Evolutionary conservation across 2,888 invertebrate species (phyloP), one percentile per base, ranked within the genome.

Genomic region (Plusia festucae): DNA sequence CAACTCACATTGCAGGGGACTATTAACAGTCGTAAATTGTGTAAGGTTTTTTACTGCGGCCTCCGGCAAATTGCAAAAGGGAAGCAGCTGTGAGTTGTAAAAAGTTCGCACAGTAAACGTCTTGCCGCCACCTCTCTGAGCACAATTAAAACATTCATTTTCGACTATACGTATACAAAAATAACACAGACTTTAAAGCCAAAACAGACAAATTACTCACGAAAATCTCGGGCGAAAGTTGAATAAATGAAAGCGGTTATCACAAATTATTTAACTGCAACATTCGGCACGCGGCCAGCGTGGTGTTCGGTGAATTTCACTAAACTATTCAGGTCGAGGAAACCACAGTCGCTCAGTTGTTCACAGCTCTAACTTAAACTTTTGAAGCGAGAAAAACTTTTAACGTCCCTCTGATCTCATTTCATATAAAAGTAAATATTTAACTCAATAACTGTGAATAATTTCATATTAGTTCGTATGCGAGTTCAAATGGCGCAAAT

Each of bases 181-280:
- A 78, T 76, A 74, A 72, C 60, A 72, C 65, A 27, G 44, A 76
- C 62, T 72, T 75, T 72, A 79, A 79, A 85, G 76, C 77, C 79
- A 70, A 77, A 86, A 84, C 85, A 85, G 87, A 86, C 87, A 86
- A 85, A 88, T 90, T 84, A 85, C 83, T 87, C 82, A 83, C 83
- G 65, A 82, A 85, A 88, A 87, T 89, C 86, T 84, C 82, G 76
- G 82, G 83, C 82, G 84, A 88, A 90, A 91, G 87, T 91, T 90
- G 85, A 90, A 92, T 91, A 91, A 92, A 93, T 92, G 88, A 91
- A 89, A 90, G 90, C 88, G 88, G 91, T 92, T 92, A 92, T 93
- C 90, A 89, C 90, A 90, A 94, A 93, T 92, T 91, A 94, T 93
- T 92, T 91, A 90, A 90, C 87, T 90, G 91, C 88, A 89, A 91